Evolutionary conservation across 2,113 vertebrate genomes (phyloP), one percentile per base, ranked within the genome.

Genomic region (Paracanthobrama guichenoti): DNA sequence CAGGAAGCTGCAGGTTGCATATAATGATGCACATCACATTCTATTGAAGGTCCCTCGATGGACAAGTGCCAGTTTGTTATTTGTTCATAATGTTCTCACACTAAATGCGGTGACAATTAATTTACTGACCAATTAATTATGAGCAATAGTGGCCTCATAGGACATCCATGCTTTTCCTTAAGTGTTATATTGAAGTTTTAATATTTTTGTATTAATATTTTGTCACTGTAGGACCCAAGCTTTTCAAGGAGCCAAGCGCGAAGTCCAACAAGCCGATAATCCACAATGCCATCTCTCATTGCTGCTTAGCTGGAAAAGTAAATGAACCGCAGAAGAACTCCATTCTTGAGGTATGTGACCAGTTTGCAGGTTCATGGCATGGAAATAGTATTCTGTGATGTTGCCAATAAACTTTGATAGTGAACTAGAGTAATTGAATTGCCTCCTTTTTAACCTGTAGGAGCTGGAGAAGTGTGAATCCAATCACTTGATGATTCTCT

Each of bases 401-500:
- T 42, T 55, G 18, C 18, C 31, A 42, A 22, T 22, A 11, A 11
- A 9, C 60, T 20, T 60, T 26, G 4, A 22, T 22, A 6, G 2
- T 44, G 4, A 42, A 71, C 11, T 67, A 67, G 16, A 35, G 16
- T 20, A 35, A 57, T 26, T 55, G 0, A 42, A 76, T 35, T 72
- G 44, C 18, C n/a, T 77, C 44, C 2, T 6, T 60, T 35, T 0
- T 72, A 3, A 22, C 42, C 31, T 39, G 3, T 89, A 97, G 96
- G 96, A 96, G 55, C 90, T 97, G 74, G 96, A 97, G 88, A 96
- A 95, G 78, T 96, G 94, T 0, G 96, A 97, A 4, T 95, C 96
- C 85, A 97, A 97, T 88, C 96, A 97, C 93, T 95, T 95, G 91
- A 96, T 97, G 90, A 97, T 97, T 31, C 48, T 97, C 76, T 97